These are phyloP conservation scores for Pristiophorus japonicus DNA, from an alignment of 2,113 vertebrate species.

Conservation along the genomic window DNA sequence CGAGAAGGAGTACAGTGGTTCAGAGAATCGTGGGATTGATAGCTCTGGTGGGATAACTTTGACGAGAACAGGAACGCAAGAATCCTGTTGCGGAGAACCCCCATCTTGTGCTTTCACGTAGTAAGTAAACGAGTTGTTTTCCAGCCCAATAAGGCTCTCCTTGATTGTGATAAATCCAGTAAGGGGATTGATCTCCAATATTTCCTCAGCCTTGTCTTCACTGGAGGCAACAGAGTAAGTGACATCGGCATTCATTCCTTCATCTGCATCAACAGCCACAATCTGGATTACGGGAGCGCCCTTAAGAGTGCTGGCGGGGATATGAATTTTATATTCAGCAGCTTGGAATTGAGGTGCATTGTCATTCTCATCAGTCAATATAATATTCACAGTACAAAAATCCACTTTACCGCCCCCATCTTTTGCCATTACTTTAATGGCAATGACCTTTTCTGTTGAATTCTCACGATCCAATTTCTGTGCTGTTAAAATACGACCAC, in stretches of 20 bases:
- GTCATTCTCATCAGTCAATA: slow-evolving; percentile 93
- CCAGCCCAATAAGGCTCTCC: slow-evolving; percentile 78
- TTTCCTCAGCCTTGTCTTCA: slow-evolving; percentile 67
- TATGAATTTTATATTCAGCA: slow-evolving; percentile 77
- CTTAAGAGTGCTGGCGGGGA: slow-evolving; percentile 83
- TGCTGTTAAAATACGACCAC: slow-evolving; percentile 76
- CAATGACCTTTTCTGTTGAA: slow-evolving; percentile 80
- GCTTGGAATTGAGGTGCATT: slow-evolving; percentile 86
- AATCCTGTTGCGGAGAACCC: slow-evolving; percentile 79
- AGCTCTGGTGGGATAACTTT: slow-evolving; percentile 82
- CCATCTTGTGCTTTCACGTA: slow-evolving; percentile 87
- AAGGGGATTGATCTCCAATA: slow-evolving; percentile 84
- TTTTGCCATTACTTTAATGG: slow-evolving; percentile 92
- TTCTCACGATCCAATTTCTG: slow-evolving; percentile 88
- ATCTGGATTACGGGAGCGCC: slow-evolving; percentile 83
- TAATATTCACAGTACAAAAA: slow-evolving; percentile 92
- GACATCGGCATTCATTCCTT: slow-evolving; percentile 88
- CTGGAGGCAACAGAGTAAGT: slow-evolving; percentile 79
- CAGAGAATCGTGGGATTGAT: slow-evolving; percentile 83
- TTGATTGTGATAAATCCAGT: slow-evolving; percentile 82
- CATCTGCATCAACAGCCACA: slow-evolving; percentile 88
- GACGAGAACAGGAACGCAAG: slow-evolving; percentile 76
- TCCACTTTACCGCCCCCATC: slow-evolving; percentile 88
- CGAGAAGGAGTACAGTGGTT: slow-evolving; percentile 87
- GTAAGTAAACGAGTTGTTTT: slow-evolving; percentile 85